A percentile compares a stretch with the other conserved stretches of the same genome.
These are phyloP conservation scores for Patiria miniata DNA, from an alignment of 35 echinoderm and acorn worm genomes.

Conservation along the genomic window DNA sequence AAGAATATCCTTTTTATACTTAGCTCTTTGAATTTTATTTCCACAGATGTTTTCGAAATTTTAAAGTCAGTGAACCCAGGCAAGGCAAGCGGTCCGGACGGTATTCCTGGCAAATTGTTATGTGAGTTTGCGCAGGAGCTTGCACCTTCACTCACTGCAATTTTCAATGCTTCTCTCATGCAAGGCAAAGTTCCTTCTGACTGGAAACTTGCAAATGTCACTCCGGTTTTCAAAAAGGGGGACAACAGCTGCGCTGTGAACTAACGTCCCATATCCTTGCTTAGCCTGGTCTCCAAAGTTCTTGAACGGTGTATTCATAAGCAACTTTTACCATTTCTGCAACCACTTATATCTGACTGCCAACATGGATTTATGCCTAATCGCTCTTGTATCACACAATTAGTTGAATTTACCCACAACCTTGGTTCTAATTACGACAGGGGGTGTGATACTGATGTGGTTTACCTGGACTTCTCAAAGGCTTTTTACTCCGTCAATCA, in stretches of 20 bases:
- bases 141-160: constrained; percentile 11
- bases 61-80: neutral
- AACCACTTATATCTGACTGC: constrained; percentile 17
- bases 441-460: neutral
- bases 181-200: constrained; percentile 4
- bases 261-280: constrained; percentile 35
- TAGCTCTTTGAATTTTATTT: constrained; percentile 9
- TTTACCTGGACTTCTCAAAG: neutral
- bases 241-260: neutral
- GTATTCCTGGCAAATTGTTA: constrained; percentile 23
- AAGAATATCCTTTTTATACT: too few species aligned
- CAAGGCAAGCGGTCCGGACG: constrained; percentile 18
- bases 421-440: constrained; percentile 18
- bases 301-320: constrained; percentile 21
- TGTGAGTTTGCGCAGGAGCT: neutral
- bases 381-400: constrained; percentile 11
- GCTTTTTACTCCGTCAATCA: constrained; percentile 3
- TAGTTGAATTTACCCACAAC: constrained; percentile 8
- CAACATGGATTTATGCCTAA: constrained; percentile 19
- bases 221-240: constrained; percentile 40
- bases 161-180: constrained; percentile 21
- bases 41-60: constrained; percentile 11
- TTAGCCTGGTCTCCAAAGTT: constrained; percentile 10
- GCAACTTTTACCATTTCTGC: constrained; percentile 25
- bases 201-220: constrained; percentile 36